Evolutionary conservation across 1,140 invertebrate species (phyloP).

Genomic region (Phortica variegata): DNA sequence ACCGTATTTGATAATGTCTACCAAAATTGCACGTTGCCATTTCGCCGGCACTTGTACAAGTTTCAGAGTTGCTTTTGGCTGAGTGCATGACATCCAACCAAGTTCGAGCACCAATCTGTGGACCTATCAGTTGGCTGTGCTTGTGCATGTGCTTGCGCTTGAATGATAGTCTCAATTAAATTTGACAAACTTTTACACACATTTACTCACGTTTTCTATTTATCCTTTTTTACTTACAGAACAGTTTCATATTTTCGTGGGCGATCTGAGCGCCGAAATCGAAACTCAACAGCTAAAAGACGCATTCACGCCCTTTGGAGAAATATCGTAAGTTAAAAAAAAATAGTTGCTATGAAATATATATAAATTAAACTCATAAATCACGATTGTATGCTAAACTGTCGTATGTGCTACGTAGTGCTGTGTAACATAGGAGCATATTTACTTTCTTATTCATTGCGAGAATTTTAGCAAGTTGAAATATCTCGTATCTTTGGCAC

Average conservation of each 20-base stretch:
- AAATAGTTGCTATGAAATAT: slow-evolving; percentile 6
- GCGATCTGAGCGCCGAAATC: slow-evolving; percentile 97
- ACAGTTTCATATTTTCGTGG: slow-evolving; percentile 99
- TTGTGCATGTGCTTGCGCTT: too few species aligned
- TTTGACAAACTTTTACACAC: too few species aligned
- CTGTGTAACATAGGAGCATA: background rate
- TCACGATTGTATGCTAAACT: slow-evolving; percentile 18
- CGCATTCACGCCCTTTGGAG: slow-evolving; percentile 96
- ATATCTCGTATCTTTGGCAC: too few species aligned
- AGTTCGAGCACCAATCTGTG: slow-evolving; percentile 18
- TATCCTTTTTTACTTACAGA: slow-evolving; percentile 65
- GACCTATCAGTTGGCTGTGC: slow-evolving; percentile 14
- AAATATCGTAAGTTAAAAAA: slow-evolving; percentile 78
- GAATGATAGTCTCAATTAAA: too few species aligned
- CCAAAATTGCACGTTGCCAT: slow-evolving; percentile 43
- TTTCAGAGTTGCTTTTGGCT: slow-evolving; percentile 10
- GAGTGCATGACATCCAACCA: slow-evolving; percentile 12
- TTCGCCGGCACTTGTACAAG: slow-evolving; percentile 27
- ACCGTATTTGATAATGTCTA: too few species aligned
- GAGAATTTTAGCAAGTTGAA: too few species aligned
- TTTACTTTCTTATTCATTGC: background rate
- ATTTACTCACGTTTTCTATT: slow-evolving; percentile 22
- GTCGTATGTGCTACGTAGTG: background rate
- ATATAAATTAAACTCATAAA: slow-evolving; percentile 10
- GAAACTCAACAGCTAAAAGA: slow-evolving; percentile 96